These are phyloP conservation scores for Eleginops maclovinus DNA, from an alignment of 2,113 vertebrate genomes.

Conservation along the genomic window DNA sequence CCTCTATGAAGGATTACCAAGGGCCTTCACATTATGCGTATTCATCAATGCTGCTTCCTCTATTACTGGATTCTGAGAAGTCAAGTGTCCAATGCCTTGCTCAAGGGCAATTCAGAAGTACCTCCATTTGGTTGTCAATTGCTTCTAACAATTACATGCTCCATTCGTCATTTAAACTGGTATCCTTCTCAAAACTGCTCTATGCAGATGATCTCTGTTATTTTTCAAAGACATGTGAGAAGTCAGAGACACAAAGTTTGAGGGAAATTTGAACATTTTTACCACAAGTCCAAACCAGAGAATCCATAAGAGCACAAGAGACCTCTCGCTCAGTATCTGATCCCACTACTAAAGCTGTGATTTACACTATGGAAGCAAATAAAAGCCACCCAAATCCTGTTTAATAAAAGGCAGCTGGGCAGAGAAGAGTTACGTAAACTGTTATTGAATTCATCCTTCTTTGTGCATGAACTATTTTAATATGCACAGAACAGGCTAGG, in stretches of 20 bases:
- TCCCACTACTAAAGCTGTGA: conserved; percentile 33
- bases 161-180: not conserved
- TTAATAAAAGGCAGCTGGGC: conserved; percentile 64
- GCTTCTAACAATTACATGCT: too few species aligned
- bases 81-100: not conserved
- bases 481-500: conserved; percentile 2
- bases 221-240: not conserved
- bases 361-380: conserved; percentile 43
- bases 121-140: not conserved
- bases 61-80: not conserved
- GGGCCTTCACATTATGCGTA: not conserved
- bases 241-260: not conserved
- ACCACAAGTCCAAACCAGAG: not conserved
- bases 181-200: not conserved
- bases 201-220: not conserved
- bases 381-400: conserved; percentile 45
- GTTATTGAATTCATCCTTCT: conserved; percentile 56
- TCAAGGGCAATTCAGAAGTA: not conserved
- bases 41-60: not conserved
- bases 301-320: conserved; percentile 15
- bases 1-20: not conserved
- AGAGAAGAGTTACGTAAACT: conserved; percentile 54
- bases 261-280: not conserved
- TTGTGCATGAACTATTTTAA: conserved; percentile 2
- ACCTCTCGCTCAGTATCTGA: conserved; percentile 16